These are phyloP conservation scores for Dromas ardeola DNA, from an alignment of 2,113 vertebrate genomes.

Conservation along the genomic window DNA sequence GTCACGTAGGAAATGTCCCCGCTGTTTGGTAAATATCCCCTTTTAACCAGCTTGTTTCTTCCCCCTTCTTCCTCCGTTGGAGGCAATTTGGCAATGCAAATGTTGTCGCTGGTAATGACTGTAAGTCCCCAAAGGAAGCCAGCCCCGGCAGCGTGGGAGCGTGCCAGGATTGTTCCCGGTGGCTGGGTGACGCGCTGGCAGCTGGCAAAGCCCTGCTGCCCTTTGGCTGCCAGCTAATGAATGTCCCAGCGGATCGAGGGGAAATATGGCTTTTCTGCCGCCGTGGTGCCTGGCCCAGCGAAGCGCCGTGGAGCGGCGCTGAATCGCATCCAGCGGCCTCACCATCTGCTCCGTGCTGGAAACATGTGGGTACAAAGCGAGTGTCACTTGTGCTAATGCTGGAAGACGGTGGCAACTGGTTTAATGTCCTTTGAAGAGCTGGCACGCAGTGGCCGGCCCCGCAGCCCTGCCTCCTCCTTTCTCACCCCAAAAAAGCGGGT, in stretches of 20 bases:
- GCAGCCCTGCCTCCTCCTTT: not conserved
- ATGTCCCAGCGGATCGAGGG: not conserved
- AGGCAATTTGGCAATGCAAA: not conserved
- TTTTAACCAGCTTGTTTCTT: not conserved
- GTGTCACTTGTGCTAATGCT: slow-evolving; percentile 63
- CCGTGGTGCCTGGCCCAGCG: not conserved
- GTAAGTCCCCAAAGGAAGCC: no score
- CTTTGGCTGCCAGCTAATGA: not conserved
- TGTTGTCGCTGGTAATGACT: not conserved
- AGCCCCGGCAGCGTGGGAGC: not conserved
- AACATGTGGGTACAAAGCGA: slow-evolving; percentile 69
- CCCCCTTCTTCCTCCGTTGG: not conserved
- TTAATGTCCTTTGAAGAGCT: not conserved
- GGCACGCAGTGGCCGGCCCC: rapidly evolving
- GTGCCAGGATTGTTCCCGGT: not conserved
- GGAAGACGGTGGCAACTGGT: not conserved
- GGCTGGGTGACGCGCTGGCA: not conserved
- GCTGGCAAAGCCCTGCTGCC: not conserved
- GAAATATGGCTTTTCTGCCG: not conserved
- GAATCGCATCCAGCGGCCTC: not conserved
- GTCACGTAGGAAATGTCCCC: not conserved
- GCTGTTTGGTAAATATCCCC: not conserved
- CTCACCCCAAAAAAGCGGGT: not conserved
- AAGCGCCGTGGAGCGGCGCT: not conserved
- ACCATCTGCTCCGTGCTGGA: slow-evolving; percentile 65